Evolutionary conservation across 2,888 invertebrate genomes (phyloP).

Genomic region (Cephonodes hylas): DNA sequence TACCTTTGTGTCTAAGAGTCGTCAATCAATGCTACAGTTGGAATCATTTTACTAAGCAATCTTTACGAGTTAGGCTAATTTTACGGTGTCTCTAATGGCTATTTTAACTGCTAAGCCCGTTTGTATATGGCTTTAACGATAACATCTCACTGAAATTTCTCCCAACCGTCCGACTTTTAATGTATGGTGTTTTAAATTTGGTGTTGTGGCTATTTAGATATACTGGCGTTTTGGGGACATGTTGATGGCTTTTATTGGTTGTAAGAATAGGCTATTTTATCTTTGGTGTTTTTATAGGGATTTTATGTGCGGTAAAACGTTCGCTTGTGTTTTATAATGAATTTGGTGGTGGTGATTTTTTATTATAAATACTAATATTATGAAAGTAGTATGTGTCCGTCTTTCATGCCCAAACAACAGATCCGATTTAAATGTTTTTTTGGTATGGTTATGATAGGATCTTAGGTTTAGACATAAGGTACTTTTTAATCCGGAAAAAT

Average conservation of each 20-base stretch:
- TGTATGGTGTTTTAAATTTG: background rate
- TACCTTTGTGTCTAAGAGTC: slow-evolving; percentile 16
- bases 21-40: slow-evolving; percentile 19
- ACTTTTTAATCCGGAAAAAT: no score
- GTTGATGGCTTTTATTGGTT: background rate
- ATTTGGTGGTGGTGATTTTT: background rate
- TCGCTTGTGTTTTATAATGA: background rate
- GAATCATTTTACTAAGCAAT: slow-evolving; percentile 7
- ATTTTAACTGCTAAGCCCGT: background rate
- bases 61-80: slow-evolving; percentile 5
- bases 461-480: no score
- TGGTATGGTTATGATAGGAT: no score
- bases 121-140: background rate
- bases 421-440: no score
- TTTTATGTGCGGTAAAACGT: background rate
- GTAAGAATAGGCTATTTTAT: background rate
- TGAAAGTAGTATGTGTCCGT: no score
- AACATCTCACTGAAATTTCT: background rate
- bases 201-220: background rate
- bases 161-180: background rate
- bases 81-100: slow-evolving; percentile 13
- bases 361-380: background rate
- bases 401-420: no score
- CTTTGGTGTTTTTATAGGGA: background rate
- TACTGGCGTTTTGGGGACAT: background rate